Conservation (phyloP, 53 echinoderm and acorn worm species). For the Apostichopus leukothele region DNA sequence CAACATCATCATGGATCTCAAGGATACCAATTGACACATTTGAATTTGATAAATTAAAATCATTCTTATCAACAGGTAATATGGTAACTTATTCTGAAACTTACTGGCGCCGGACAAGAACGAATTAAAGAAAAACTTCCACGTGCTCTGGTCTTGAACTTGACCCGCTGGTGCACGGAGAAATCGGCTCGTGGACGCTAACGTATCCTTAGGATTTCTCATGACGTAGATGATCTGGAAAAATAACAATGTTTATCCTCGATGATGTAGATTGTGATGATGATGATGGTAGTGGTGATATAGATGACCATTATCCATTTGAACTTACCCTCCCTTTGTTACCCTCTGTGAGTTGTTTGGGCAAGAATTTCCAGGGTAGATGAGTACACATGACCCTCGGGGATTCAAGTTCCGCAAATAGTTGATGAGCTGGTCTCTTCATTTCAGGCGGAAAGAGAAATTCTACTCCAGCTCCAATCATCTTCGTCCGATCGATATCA, state of each 20-base stretch:
- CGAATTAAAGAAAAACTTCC: neutral
- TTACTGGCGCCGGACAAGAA: neutral
- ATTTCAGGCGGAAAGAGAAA: neutral
- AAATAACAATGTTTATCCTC: neutral
- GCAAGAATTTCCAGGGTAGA: neutral
- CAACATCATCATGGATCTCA: too few species aligned
- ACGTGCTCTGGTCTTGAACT: neutral
- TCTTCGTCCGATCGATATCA: neutral
- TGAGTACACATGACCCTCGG: neutral
- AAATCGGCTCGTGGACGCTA: neutral
- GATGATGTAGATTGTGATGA: too few species aligned
- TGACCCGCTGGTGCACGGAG: neutral
- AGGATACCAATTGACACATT: too few species aligned
- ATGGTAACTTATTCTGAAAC: neutral
- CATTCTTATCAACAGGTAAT: too few species aligned
- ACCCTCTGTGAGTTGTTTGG: neutral
- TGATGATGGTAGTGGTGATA: too few species aligned
- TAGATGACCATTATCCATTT: too few species aligned
- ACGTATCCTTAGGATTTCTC: neutral
- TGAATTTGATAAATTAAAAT: too few species aligned
- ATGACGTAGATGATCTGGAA: neutral
- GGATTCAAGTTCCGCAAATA: neutral
- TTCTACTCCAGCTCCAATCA: neutral
- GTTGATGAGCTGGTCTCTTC: neutral
- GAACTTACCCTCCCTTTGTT: constrained; percentile 19